Percentiles rank a stretch among this genome's conserved stretches.
Conservation (phyloP, 2,888 invertebrate species). For the Nomada hirtipes region DNA sequence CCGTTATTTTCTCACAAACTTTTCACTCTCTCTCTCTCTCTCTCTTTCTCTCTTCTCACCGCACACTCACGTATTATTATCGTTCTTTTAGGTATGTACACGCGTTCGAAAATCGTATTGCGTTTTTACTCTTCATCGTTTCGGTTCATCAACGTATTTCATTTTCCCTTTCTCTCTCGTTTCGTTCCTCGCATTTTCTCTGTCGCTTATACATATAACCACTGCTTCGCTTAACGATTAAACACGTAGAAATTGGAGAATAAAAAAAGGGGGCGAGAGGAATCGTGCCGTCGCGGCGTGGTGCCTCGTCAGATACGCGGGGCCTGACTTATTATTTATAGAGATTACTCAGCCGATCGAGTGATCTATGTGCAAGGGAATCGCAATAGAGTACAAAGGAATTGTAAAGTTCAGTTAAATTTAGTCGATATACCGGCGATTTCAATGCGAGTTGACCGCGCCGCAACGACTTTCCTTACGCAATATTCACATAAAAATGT, state of each 20-base stretch:
- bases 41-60: constrained; percentile 4
- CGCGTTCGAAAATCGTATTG: constrained; percentile 75
- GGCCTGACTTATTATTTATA: not conserved
- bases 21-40: constrained; percentile 2
- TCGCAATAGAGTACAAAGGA: not conserved
- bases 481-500: constrained; percentile 79
- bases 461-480: constrained; percentile 67
- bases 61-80: constrained; percentile 54
- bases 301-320: constrained; percentile 44
- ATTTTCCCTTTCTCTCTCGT: not conserved
- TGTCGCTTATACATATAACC: constrained; percentile 29
- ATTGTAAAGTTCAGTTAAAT: not conserved
- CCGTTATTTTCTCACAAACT: not conserved
- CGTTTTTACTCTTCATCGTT: constrained; percentile 42
- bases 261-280: constrained; percentile 76
- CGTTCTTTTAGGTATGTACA: constrained; percentile 77
- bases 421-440: constrained; percentile 23
- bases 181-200: not conserved
- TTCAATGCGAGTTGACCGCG: constrained; percentile 43
- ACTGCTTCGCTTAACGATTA: constrained; percentile 74
- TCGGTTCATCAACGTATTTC: constrained; percentile 9
- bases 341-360: not conserved
- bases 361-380: not conserved
- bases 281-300: constrained; percentile 66
- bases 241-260: constrained; percentile 81